Evolutionary conservation across 2,113 vertebrate genomes (phyloP).

Genomic region (Salvator merianae): DNA sequence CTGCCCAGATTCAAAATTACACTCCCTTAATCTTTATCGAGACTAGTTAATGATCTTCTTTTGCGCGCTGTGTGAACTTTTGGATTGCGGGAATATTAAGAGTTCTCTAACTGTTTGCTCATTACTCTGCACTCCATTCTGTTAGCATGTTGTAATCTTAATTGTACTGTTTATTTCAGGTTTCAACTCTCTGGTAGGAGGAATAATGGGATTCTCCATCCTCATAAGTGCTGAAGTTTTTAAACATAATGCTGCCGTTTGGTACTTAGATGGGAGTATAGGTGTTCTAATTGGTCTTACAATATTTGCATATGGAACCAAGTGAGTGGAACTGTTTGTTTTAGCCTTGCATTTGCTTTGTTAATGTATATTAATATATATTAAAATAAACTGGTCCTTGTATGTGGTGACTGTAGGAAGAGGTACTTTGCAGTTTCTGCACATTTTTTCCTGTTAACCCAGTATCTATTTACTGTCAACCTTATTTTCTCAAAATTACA

Average conservation of each 20-base stretch:
- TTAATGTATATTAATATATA: not conserved
- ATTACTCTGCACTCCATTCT: not conserved
- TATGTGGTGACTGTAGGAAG: not conserved
- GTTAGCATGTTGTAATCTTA: not conserved
- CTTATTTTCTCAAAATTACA: not conserved
- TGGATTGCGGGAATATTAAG: not conserved
- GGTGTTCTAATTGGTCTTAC: slow-evolving; percentile 94
- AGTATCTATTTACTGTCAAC: not conserved
- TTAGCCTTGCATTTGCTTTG: not conserved
- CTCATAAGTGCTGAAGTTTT: slow-evolving; percentile 95
- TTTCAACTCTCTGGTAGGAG: slow-evolving; percentile 96
- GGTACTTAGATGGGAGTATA: slow-evolving; percentile 93
- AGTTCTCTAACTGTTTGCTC: rapidly evolving
- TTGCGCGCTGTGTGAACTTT: not conserved
- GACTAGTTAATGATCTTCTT: not conserved
- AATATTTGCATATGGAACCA: slow-evolving; percentile 94
- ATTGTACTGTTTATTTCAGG: slow-evolving; percentile 69
- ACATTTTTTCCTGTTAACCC: not conserved
- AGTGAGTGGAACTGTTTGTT: slow-evolving; percentile 78
- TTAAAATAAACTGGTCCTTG: not conserved
- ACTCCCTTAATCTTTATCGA: not conserved
- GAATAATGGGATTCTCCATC: slow-evolving; percentile 97
- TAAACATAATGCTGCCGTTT: slow-evolving; percentile 87
- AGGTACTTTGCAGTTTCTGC: not conserved
- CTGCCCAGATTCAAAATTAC: too few relatives aligned